A percentile compares a stretch with the other conserved stretches of the same genome.
Conservation (phyloP, 2,113 vertebrate species). For the Manacus vitellinus region DNA sequence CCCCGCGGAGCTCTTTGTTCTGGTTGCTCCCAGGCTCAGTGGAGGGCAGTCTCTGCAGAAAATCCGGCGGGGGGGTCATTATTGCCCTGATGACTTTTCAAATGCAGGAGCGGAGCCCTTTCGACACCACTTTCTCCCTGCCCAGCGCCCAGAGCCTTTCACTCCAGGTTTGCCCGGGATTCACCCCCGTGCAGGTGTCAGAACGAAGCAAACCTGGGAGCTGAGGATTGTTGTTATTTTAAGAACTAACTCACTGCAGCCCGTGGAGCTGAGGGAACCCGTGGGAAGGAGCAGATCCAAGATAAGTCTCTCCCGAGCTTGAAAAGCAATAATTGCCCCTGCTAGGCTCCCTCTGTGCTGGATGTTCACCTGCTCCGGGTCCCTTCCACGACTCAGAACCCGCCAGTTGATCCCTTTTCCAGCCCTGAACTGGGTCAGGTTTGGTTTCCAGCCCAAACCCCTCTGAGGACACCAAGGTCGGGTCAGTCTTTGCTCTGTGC, state of each 20-base stretch:
- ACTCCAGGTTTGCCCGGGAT: neutral
- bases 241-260: neutral
- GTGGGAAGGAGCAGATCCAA: neutral
- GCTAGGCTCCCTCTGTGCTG: neutral
- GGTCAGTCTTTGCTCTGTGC: neutral
- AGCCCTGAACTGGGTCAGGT: rapidly evolving
- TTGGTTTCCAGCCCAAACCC: neutral
- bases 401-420: neutral
- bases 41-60: neutral
- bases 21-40: neutral
- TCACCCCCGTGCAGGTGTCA: too few species aligned
- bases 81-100: neutral
- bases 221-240: neutral
- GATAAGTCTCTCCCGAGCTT: neutral
- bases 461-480: neutral
- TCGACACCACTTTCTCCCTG: neutral
- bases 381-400: neutral
- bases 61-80: neutral
- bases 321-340: neutral
- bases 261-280: neutral
- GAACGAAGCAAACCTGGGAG: neutral
- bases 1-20: neutral
- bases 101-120: neutral
- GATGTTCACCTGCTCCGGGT: neutral
- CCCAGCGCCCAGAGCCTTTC: neutral